Conservation (phyloP, 2,888 invertebrate species). For the Anagyrus pseudococci region DNA sequence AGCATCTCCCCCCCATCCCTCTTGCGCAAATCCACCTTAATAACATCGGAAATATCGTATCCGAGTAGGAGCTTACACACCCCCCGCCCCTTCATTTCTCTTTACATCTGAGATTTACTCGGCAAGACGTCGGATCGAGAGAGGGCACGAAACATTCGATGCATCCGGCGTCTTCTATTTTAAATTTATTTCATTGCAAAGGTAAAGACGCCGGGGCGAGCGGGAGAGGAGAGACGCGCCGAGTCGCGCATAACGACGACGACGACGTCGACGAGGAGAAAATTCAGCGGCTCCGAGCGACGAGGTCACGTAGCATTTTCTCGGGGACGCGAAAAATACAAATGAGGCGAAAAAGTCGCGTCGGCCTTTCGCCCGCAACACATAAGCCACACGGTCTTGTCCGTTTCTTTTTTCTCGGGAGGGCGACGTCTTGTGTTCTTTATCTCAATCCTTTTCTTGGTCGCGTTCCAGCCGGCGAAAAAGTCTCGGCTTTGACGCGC, state of each 20-base stretch:
- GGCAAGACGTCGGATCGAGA: constrained; percentile 2
- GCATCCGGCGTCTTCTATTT: constrained; percentile 10
- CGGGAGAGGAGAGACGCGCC: not conserved
- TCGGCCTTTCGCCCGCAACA: not conserved
- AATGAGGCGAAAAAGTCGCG: too few species aligned
- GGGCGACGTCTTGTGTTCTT: too few species aligned
- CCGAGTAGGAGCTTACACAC: not conserved
- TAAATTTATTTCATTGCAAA: constrained; percentile 31
- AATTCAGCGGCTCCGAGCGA: constrained; percentile 16
- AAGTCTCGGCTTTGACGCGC: constrained; percentile 20
- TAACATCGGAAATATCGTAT: constrained; percentile 15
- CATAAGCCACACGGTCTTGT: not conserved
- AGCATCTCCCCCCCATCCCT: not conserved
- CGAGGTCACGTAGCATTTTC: too few species aligned
- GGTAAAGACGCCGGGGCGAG: not conserved
- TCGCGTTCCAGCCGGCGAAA: not conserved
- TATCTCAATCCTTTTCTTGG: constrained; percentile 11
- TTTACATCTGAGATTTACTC: constrained; percentile 5
- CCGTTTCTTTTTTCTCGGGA: not conserved
- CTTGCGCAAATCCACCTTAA: not conserved
- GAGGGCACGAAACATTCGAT: constrained; percentile 22
- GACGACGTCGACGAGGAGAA: not conserved
- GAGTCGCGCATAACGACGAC: constrained; percentile 12
- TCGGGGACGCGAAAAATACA: too few species aligned
- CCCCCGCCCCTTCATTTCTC: not conserved